These are phyloP conservation scores for Lepus oiostolus DNA, from an alignment of 2,797 vertebrate genomes.

Conservation along the genomic window DNA sequence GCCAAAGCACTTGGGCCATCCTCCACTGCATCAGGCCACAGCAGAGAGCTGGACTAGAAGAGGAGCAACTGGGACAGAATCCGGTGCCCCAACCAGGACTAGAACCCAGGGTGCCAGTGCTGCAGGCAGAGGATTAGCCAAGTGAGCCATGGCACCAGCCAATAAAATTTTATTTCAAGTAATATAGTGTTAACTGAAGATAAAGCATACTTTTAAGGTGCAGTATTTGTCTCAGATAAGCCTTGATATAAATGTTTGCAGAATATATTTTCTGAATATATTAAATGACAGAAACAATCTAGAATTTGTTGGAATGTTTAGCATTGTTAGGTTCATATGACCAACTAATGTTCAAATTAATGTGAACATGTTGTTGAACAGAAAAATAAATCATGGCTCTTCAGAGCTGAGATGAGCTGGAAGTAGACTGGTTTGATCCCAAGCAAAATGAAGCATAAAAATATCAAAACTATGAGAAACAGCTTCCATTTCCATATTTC, in stretches of 20 bases:
- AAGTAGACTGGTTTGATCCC: not conserved
- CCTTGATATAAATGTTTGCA: not conserved
- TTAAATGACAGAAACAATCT: not conserved
- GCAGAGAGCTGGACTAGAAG: no score
- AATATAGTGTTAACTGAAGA: accelerated
- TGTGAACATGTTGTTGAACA: not conserved
- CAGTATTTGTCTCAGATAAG: not conserved
- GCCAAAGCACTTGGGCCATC: no score
- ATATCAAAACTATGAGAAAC: not conserved
- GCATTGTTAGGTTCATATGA: not conserved
- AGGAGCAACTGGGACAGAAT: no score
- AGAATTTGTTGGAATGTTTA: not conserved
- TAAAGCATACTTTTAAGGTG: not conserved
- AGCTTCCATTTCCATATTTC: not conserved
- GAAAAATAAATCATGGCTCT: not conserved
- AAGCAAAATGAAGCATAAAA: not conserved
- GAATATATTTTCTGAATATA: not conserved
- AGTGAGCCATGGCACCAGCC: no score
- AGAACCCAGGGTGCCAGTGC: no score
- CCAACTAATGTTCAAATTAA: not conserved
- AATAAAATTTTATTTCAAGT: not conserved
- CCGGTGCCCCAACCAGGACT: no score
- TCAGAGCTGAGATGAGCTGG: not conserved
- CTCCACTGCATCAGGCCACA: no score
- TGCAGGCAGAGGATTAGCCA: no score